Conservation (phyloP, 2,113 vertebrate genomes). For the Vombatus ursinus region DNA sequence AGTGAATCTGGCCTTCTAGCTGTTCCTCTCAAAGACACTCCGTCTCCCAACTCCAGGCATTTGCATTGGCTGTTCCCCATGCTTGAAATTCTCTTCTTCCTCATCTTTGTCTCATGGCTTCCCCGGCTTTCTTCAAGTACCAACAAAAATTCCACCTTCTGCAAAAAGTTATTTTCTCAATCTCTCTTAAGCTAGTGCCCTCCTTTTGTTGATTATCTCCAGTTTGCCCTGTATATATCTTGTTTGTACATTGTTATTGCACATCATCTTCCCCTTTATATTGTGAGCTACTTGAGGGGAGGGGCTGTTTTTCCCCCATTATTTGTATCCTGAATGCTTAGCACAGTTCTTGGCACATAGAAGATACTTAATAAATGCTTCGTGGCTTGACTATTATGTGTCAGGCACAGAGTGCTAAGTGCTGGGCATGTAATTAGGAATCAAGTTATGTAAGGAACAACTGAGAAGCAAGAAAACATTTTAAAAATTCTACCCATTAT, state of each 20-base stretch:
- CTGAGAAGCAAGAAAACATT: background rate
- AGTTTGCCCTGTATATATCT: background rate
- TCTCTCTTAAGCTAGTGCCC: background rate
- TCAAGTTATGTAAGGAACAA: background rate
- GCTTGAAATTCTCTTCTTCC: background rate
- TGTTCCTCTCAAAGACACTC: background rate
- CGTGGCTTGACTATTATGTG: background rate
- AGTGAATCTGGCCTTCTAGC: background rate
- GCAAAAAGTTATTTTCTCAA: background rate
- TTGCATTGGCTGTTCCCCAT: background rate
- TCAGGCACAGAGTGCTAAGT: background rate
- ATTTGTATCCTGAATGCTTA: background rate
- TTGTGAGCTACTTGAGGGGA: background rate
- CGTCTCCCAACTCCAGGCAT: background rate
- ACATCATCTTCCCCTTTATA: background rate
- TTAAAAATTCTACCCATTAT: background rate
- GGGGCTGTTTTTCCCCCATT: background rate
- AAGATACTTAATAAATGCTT: background rate
- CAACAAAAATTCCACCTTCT: background rate
- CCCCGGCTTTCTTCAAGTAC: background rate
- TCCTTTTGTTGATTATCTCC: background rate
- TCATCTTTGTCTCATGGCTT: background rate
- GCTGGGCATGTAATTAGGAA: background rate
- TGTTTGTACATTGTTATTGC: background rate
- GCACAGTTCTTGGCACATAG: background rate